A percentile compares a stretch with the other conserved stretches of the same genome.
Conservation (phyloP, 2,113 vertebrate genomes). For the Craseonycteris thonglongyai region DNA sequence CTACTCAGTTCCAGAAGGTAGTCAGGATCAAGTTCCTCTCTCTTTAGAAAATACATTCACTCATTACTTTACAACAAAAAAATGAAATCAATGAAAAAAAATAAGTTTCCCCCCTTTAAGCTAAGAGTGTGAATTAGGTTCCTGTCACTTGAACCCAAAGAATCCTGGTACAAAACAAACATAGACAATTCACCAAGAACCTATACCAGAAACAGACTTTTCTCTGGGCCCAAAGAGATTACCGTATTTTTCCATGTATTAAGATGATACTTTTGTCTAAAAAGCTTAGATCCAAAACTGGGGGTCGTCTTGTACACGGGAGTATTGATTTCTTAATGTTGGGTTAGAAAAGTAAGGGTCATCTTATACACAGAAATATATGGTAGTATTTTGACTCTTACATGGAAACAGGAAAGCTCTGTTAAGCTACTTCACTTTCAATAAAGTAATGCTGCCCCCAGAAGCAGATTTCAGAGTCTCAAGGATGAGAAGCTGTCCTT, state of each 20-base stretch:
- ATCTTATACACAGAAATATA: too few relatives aligned
- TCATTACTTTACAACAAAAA: background rate
- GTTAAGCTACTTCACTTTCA: background rate
- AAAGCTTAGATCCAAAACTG: too few relatives aligned
- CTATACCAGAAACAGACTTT: background rate
- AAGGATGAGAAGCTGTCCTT: constrained; percentile 28
- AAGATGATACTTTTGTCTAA: too few relatives aligned
- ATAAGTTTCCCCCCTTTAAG: background rate
- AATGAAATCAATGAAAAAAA: background rate
- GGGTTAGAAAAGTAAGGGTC: too few relatives aligned
- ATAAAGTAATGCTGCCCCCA: background rate
- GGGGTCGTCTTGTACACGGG: too few relatives aligned
- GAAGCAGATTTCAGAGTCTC: background rate
- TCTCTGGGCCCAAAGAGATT: background rate
- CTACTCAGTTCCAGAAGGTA: background rate
- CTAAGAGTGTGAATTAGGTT: background rate
- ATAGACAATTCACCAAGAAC: background rate
- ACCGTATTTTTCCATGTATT: too few relatives aligned
- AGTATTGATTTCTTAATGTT: too few relatives aligned
- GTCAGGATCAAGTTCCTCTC: background rate
- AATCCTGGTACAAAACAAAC: background rate
- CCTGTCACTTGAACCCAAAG: background rate
- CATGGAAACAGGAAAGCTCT: background rate
- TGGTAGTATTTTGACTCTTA: too few relatives aligned
- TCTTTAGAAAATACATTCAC: background rate